phyloP scores from a whole-genome alignment of 2,888 invertebrate species.

The Noctua fimbriata region DNA sequence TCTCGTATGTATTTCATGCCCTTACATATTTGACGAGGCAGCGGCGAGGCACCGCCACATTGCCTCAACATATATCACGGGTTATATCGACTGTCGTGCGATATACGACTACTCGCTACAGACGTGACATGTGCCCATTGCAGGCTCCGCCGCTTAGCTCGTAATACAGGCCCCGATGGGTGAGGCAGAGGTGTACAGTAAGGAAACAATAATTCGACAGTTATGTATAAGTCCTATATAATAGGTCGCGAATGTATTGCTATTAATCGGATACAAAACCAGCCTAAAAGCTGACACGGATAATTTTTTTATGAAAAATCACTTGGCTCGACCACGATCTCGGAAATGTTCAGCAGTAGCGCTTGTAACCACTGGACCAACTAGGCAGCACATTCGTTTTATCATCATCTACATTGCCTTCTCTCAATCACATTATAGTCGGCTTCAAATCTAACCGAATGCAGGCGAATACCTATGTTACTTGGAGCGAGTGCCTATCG shows the following conservation, averaged over 20 bases:
- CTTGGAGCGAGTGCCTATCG: not conserved
- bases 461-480: no score
- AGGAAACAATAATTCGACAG: not conserved
- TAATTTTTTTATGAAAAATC: no score
- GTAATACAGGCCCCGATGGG: not conserved
- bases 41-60: not conserved
- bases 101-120: not conserved
- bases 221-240: not conserved
- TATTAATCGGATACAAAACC: not conserved
- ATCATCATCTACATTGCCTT: no score
- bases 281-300: not conserved
- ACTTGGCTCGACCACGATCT: no score
- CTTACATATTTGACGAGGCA: slow-evolving; percentile 6
- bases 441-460: not conserved
- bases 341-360: not conserved
- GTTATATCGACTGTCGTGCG: not conserved
- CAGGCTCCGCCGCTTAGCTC: no score
- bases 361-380: not conserved
- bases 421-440: not conserved
- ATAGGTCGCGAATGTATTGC: not conserved
- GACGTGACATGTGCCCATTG: not conserved
- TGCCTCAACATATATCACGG: not conserved
- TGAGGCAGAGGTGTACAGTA: not conserved
- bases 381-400: no score
- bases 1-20: not conserved